These are phyloP conservation scores for Gallinago solitaria DNA, from an alignment of 2,797 vertebrate genomes.

Conservation along the genomic window DNA sequence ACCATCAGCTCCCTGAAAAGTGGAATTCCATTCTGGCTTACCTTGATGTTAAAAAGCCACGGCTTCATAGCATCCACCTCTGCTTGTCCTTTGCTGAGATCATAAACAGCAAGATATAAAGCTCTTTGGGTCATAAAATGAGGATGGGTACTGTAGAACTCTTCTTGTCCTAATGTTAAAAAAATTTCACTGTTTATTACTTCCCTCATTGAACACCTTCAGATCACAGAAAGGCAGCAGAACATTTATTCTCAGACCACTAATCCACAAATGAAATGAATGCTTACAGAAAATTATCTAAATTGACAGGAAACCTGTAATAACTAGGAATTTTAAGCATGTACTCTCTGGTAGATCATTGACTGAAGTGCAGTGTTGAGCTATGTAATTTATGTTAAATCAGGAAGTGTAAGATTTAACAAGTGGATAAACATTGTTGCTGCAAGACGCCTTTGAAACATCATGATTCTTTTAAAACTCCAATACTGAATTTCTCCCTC, in stretches of 20 bases:
- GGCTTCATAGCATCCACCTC: conserved; percentile 93
- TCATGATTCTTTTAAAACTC: neutral
- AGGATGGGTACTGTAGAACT: conserved; percentile 89
- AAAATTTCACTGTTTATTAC: neutral
- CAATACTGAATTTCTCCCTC: neutral
- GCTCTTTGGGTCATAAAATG: conserved; percentile 94
- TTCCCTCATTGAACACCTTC: neutral
- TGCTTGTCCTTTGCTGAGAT: conserved; percentile 89
- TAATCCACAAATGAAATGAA: neutral
- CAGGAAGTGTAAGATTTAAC: neutral
- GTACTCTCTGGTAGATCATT: neutral
- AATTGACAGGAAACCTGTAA: neutral
- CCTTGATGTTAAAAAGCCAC: conserved; percentile 98
- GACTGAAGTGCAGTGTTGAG: neutral
- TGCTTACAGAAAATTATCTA: neutral
- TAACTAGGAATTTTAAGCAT: neutral
- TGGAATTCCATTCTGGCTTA: conserved; percentile 39
- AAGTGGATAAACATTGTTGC: neutral
- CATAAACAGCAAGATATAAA: conserved; percentile 92
- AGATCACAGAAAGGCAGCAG: neutral
- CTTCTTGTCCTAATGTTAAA: conserved; percentile 85
- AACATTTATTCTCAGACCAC: neutral
- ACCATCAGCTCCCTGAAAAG: neutral
- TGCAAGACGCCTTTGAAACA: neutral
- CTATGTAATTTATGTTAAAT: neutral